Conservation (phyloP, 2,797 vertebrate genomes). For the Enteromius afrohamiltoni region DNA sequence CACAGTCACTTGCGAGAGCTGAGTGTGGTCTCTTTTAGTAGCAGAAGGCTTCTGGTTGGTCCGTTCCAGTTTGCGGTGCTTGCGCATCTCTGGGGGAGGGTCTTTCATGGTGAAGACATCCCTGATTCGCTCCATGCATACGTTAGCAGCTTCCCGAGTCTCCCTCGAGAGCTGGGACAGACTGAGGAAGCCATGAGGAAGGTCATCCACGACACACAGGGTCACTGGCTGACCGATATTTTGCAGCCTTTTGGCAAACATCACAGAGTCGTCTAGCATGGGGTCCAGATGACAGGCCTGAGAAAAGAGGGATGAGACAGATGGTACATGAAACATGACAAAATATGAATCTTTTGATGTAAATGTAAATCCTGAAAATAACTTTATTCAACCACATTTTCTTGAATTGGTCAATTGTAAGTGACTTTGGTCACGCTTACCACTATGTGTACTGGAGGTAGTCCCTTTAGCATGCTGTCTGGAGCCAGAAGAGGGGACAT, state of each 20-base stretch:
- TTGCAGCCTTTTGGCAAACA: conserved; percentile 88
- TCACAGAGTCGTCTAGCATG: conserved; percentile 93
- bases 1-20: conserved; percentile 53
- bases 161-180: conserved; percentile 86
- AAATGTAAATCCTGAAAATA: background rate
- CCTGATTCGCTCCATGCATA: conserved; percentile 85
- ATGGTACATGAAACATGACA: background rate
- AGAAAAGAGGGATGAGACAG: background rate
- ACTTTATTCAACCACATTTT: background rate
- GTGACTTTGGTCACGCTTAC: conserved; percentile 62
- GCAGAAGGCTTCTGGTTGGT: conserved; percentile 64
- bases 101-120: conserved; percentile 74
- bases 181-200: conserved; percentile 93
- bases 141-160: conserved; percentile 81
- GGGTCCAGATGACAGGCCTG: conserved; percentile 92
- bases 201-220: conserved; percentile 87
- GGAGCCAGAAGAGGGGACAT: conserved; percentile 92
- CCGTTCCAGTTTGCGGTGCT: conserved; percentile 83
- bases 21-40: conserved; percentile 56
- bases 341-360: background rate
- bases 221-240: conserved; percentile 81
- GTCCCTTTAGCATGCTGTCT: conserved; percentile 84
- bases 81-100: conserved; percentile 70
- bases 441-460: conserved; percentile 83
- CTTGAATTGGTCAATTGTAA: background rate